phyloP scores from a whole-genome alignment of 2,888 invertebrate genomes.

The Oscheius sp. region DNA sequence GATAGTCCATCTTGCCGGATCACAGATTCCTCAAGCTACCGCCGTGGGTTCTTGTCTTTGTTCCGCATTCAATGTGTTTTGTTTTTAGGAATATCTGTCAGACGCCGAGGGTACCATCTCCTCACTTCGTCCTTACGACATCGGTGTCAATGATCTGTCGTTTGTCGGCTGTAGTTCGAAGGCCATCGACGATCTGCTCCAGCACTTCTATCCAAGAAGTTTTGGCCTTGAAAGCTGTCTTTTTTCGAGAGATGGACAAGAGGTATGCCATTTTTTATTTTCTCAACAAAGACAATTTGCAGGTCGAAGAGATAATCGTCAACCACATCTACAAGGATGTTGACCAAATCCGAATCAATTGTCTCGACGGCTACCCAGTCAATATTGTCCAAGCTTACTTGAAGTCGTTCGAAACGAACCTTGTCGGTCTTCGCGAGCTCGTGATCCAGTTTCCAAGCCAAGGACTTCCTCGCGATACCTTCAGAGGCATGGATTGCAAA shows the following conservation, averaged over 20 bases:
- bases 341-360: neutral
- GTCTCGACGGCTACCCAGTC: neutral
- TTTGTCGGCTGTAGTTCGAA: slow-evolving; percentile 14
- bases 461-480: slow-evolving; percentile 5
- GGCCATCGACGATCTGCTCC: slow-evolving; percentile 4
- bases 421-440: neutral
- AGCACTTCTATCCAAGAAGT: slow-evolving; percentile 10
- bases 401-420: slow-evolving; percentile 4
- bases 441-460: neutral
- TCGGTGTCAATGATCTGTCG: slow-evolving; percentile 1
- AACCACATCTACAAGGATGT: slow-evolving; percentile 4
- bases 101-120: slow-evolving; percentile 2
- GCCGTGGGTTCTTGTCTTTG: neutral
- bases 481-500: neutral
- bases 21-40: slow-evolving; percentile 1
- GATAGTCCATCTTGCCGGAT: slow-evolving; percentile 9
- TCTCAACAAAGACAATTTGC: neutral
- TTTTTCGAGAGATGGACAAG: slow-evolving; percentile 1
- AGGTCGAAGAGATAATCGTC: slow-evolving; percentile 16
- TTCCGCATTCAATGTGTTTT: neutral
- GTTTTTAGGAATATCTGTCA: slow-evolving; percentile 12
- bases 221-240: slow-evolving; percentile 7
- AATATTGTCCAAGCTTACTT: slow-evolving; percentile 11
- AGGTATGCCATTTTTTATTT: neutral
- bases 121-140: neutral